Base-by-base conservation (phyloP, 2,113 vertebrate genomes). In the Chelonoidis abingdonii region DNA sequence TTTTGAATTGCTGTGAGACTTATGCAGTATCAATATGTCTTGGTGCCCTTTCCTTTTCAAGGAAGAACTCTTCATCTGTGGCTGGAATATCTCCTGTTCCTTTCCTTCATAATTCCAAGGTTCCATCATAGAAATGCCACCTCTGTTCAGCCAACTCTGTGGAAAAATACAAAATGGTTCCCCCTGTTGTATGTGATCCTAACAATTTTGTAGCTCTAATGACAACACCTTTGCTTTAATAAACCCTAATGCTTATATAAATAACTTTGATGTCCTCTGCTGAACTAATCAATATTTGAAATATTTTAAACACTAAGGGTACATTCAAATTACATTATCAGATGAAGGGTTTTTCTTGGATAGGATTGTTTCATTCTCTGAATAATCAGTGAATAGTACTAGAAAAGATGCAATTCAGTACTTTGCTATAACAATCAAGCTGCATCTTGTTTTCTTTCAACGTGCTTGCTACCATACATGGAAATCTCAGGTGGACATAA, bases 271-370 rank as follows among this genome's bases (percentile, higher is more conserved):
- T 38, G 47, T 88, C 11, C 59, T 80, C 56, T 83, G 4, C 24
- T 56, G 35, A 87, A 91, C 53, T 49, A 57, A 84, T 52, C 54
- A 59, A 49, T 78, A 54, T 65, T 57, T 80, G 24, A 85, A 91
- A 83, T 84, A 2, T 27, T 44, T 85, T 62, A 86, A 76, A 25
- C 53, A 16, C 49, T 62, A 57, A 11, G 80, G 29, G 2, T 88
- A 13, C 75, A 1, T 2, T 80, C 29, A 62, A 31, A 0, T 41
- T 90, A 29, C 0, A 4, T 56, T 62, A 0, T 0, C 8, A 84
- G 84, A 49, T 7, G 2, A 49, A 2, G n/a, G 54, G 8, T 49
- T 91, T 95, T 94, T 83, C 49, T 50, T 62, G 27, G 59, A 62
- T 29, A 62, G 59, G 59, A 31, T 62, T 13, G 11, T 62, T 14